Percentiles rank a stretch among this genome's conserved stretches.
Evolutionary conservation across 2,113 vertebrate genomes (phyloP).

Genomic region (Takifugu bimaculatus): DNA sequence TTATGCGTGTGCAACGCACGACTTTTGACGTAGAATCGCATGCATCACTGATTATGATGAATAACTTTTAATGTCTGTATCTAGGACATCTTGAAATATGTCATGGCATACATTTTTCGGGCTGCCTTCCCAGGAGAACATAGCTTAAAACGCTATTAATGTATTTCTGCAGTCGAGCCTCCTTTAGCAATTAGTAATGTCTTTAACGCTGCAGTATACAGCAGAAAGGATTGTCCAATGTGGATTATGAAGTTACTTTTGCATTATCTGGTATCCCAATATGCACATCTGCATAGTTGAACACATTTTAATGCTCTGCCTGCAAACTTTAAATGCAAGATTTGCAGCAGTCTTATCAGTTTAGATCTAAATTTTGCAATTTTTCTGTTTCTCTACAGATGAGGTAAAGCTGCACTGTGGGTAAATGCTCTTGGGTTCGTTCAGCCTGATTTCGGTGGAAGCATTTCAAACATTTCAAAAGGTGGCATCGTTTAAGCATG

Average conservation of each 20-base stretch:
- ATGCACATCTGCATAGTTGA: neutral
- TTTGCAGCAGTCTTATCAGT: neutral
- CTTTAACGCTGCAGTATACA: neutral
- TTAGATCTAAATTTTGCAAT: neutral
- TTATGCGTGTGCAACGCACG: no score
- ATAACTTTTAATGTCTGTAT: constrained; percentile 7
- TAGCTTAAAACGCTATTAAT: neutral
- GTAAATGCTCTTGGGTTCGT: constrained; percentile 11
- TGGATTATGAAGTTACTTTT: neutral
- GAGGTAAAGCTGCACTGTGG: neutral
- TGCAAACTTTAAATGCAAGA: no score
- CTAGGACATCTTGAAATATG: constrained; percentile 20
- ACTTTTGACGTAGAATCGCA: no score
- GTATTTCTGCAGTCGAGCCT: neutral
- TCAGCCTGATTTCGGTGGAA: neutral
- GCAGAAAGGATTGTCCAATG: neutral
- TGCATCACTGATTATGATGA: no score
- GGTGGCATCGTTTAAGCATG: constrained; percentile 54
- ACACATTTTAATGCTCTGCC: neutral
- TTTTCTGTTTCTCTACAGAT: constrained; percentile 19
- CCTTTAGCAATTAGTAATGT: neutral
- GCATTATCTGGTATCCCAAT: neutral
- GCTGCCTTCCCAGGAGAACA: no score
- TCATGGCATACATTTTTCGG: neutral
- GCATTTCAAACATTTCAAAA: constrained; percentile 1